Evolutionary conservation across 2,888 invertebrate genomes (phyloP).

Genomic region (Catonia carolina): DNA sequence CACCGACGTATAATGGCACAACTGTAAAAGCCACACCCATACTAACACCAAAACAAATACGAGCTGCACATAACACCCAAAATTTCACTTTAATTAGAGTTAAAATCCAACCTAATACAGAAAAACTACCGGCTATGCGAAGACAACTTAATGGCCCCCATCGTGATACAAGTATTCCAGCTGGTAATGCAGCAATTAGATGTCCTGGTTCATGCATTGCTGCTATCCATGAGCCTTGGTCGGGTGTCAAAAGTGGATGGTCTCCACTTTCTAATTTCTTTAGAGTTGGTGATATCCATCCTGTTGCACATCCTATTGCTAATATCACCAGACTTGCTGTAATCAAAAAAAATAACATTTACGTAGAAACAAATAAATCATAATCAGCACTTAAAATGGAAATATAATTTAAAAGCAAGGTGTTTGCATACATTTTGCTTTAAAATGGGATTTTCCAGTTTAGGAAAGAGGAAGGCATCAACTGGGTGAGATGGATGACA

Average conservation of each 20-base stretch:
- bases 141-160: slow-evolving; percentile 27
- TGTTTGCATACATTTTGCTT: too few relatives aligned
- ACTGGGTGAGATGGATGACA: too few relatives aligned
- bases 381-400: too few relatives aligned
- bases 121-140: slow-evolving; percentile 17
- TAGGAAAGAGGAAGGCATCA: too few relatives aligned
- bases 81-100: slow-evolving; percentile 24
- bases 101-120: slow-evolving; percentile 28
- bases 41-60: slow-evolving; percentile 31
- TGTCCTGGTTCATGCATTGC: slow-evolving; percentile 31
- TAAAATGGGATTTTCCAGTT: too few relatives aligned
- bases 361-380: too few relatives aligned
- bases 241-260: slow-evolving; percentile 23
- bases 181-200: slow-evolving; percentile 30
- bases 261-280: slow-evolving; percentile 24
- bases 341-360: too few relatives aligned
- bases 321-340: slow-evolving; percentile 30
- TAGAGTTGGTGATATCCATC: slow-evolving; percentile 31
- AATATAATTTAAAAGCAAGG: too few relatives aligned
- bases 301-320: slow-evolving; percentile 28
- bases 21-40: slow-evolving; percentile 32
- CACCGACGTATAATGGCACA: slow-evolving; percentile 31
- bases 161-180: slow-evolving; percentile 24
- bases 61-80: slow-evolving; percentile 23
- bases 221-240: slow-evolving; percentile 29